Conservation (phyloP, 2,797 vertebrate genomes). For the Pipistrellus pygmaeus region DNA sequence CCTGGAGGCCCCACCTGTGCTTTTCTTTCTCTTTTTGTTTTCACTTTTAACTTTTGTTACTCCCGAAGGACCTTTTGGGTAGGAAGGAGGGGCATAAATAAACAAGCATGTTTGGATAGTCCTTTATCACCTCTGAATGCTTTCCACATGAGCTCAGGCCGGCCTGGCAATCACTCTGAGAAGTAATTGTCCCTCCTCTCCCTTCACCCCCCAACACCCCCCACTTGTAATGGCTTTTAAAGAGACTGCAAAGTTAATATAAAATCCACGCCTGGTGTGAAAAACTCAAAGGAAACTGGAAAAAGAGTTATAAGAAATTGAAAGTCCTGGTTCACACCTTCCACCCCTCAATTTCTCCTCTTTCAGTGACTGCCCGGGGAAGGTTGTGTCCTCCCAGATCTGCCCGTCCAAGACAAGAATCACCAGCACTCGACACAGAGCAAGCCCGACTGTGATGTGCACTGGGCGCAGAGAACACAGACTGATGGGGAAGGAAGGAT, state of each 20-base stretch:
- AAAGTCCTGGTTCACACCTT: neutral
- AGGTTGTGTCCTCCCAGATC: neutral
- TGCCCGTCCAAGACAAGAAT: neutral
- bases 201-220: no score
- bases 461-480: neutral
- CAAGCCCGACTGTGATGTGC: neutral
- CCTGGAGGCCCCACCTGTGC: neutral
- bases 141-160: neutral
- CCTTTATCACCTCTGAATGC: neutral
- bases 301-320: neutral
- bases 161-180: neutral
- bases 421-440: neutral
- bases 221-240: neutral
- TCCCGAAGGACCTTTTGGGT: neutral
- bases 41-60: constrained; percentile 35
- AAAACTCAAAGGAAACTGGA: neutral
- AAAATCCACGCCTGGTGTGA: neutral
- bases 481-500: neutral
- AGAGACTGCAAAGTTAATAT: constrained; percentile 6
- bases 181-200: neutral
- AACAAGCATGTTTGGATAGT: neutral
- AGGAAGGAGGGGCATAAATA: neutral
- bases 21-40: constrained; percentile 24
- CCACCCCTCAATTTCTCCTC: neutral
- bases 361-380: neutral